Evolutionary conservation across 2,797 vertebrate species (phyloP).

Genomic region (Heteromormyrus szaboi): DNA sequence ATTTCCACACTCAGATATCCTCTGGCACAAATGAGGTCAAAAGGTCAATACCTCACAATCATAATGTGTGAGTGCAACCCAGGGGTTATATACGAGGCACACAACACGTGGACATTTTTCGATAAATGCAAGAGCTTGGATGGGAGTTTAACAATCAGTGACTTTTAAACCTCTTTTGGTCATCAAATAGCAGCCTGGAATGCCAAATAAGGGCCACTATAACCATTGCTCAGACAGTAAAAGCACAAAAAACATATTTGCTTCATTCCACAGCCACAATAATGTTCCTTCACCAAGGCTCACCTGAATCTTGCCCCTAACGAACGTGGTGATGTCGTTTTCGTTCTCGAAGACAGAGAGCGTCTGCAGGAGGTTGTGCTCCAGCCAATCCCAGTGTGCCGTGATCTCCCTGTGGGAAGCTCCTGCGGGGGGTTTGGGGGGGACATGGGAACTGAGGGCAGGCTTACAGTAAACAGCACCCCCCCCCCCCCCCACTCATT

Average conservation of each 20-base stretch:
- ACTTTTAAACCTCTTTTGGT: neutral
- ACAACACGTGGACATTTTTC: neutral
- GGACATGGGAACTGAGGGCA: neutral
- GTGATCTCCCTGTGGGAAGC: conserved; percentile 92
- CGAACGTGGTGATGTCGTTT: conserved; percentile 93
- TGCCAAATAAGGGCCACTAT: neutral
- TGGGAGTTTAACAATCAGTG: neutral
- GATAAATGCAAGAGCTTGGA: neutral
- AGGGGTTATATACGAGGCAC: neutral
- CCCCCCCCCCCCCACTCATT: neutral
- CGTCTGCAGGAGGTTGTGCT: conserved; percentile 91
- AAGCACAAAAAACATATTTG: neutral
- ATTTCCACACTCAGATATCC: neutral
- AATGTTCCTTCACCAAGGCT: neutral
- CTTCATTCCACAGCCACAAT: neutral
- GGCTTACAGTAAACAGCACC: neutral
- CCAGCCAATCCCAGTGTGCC: conserved; percentile 98
- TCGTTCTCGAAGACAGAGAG: conserved; percentile 97
- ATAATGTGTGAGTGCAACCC: neutral
- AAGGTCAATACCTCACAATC: neutral
- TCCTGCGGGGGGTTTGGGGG: conserved; percentile 54
- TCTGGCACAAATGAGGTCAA: neutral
- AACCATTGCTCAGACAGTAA: neutral
- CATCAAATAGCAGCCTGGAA: neutral
- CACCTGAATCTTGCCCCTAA: conserved; percentile 97